Evolutionary conservation across 1,140 invertebrate genomes (phyloP).

Genomic region (Papilio dardanus): DNA sequence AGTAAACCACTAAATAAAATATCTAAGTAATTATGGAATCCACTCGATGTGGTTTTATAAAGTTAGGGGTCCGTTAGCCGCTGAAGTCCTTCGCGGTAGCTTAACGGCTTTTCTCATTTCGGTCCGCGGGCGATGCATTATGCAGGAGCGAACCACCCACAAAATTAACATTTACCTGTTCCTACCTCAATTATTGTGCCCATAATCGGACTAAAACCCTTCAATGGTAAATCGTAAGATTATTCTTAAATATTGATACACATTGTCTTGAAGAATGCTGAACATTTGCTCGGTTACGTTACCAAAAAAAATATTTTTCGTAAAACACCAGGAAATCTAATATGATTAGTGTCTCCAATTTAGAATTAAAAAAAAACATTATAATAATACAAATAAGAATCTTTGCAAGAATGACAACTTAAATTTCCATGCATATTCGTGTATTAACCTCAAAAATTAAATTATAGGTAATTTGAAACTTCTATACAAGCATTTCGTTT

Average conservation of each 20-base stretch:
- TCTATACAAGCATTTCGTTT: no score
- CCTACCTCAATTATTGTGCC: conserved; percentile 50
- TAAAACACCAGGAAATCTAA: no score
- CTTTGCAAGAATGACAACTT: no score
- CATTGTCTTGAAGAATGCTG: background rate
- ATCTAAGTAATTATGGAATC: conserved; percentile 12
- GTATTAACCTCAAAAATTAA: no score
- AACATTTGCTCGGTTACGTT: background rate
- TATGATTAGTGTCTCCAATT: no score
- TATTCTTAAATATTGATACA: conserved; percentile 41
- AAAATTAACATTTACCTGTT: conserved; percentile 53
- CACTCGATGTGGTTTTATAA: background rate
- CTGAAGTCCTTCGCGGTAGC: conserved; percentile 26
- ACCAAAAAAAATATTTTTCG: no score
- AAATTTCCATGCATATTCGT: no score
- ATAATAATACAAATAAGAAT: no score
- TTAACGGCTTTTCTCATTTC: conserved; percentile 31
- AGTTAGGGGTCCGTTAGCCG: conserved; percentile 7
- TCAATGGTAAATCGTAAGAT: conserved; percentile 47
- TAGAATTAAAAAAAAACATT: no score
- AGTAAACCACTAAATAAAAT: background rate
- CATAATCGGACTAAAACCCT: conserved; percentile 51
- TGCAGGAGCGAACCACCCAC: conserved; percentile 46
- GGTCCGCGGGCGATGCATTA: conserved; percentile 47
- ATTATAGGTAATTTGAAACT: no score